A percentile compares a stretch with the other conserved stretches of the same genome.
Conservation (phyloP, 2,113 vertebrate genomes). For the Montifringilla adamsi region DNA sequence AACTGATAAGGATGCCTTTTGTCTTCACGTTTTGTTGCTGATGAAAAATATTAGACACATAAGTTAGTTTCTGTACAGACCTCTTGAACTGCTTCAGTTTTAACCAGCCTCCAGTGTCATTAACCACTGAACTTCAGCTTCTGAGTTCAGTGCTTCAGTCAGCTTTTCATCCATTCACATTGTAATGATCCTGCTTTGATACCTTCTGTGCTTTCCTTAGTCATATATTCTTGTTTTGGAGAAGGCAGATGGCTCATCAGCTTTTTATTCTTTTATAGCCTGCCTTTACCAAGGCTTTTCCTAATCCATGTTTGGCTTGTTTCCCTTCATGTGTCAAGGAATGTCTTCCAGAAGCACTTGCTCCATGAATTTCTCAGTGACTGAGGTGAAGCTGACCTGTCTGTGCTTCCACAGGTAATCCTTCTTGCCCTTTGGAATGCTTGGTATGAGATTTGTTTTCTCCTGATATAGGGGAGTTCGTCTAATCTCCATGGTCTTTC, state of each 20-base stretch:
- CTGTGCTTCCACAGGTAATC: background rate
- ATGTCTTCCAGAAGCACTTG: background rate
- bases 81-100: background rate
- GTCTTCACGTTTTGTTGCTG: background rate
- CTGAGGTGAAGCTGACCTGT: background rate
- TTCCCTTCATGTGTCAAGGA: background rate
- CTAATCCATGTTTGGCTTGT: background rate
- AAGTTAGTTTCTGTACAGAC: background rate
- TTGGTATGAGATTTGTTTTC: background rate
- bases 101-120: background rate
- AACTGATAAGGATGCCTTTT: background rate
- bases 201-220: background rate
- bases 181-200: background rate
- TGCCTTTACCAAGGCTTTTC: background rate
- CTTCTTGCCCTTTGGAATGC: background rate
- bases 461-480: background rate
- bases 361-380: background rate
- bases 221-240: background rate
- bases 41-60: background rate
- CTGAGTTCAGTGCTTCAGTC: background rate
- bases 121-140: background rate
- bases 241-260: background rate
- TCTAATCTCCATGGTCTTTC: background rate
- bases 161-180: background rate
- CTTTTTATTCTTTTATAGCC: background rate